Base-by-base conservation (phyloP, 2,888 invertebrate genomes). In the Eilema caniola region DNA sequence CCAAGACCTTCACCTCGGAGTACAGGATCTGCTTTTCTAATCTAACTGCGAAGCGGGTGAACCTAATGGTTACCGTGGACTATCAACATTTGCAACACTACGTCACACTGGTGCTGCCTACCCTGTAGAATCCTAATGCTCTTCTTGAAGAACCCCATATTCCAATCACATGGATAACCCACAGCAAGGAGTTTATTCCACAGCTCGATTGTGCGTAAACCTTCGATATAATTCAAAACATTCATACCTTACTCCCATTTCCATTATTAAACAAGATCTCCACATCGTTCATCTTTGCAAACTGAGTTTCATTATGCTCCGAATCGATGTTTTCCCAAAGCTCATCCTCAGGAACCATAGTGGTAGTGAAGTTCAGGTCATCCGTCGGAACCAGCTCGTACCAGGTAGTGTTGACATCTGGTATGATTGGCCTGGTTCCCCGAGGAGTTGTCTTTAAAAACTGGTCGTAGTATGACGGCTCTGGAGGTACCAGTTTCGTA, bases 401-500 rank as follows among this genome's bases (percentile, higher is more conserved):
- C 95, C 95, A 95, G 4, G 89, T 92, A 69, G 95, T 93, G 78
- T 92, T 92, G 12, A 80, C 67, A 62, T 89, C 85, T 0, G 79
- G 63, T 25, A 79, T 79, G 41, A 89, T 88, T 70, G 89, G 73
- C 78, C 83, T 90, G 20, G 89, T 83, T 20, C 69, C 57, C 0
- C 74, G 65, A 5, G 89, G 89, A 67, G 95, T 92, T 14, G 94
- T 90, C 88, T 93, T 95, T 20, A 96, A 78, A 77, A 96, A 96
- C 75, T 96, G 95, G 72, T 95, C 91, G 76, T 93, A 95, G 78
- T 93, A 95, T 0, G 91, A 90, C 0, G 90, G 92, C 74, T 94
- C 93, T 63, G 90, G 92, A 1, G 89, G 88, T 10, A 92, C 86
- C 0, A 91, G 83, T 75, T 91, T 93, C 2, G 90, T 87, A 0